phyloP scores from a whole-genome alignment of 2,888 invertebrate species.

The Conops quadrifasciatus region DNA sequence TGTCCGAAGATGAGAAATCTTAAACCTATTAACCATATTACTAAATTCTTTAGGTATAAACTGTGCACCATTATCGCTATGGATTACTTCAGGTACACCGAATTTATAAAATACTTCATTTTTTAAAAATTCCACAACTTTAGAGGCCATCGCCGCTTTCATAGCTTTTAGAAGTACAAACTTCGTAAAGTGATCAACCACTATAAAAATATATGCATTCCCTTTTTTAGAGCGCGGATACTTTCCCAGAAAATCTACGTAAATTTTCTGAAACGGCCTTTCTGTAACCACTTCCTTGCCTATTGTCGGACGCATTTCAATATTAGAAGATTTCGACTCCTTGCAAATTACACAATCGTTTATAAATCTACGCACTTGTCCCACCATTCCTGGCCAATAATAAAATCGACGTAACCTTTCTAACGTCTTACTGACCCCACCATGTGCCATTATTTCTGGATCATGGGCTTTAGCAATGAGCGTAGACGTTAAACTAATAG shows the following conservation, averaged over 20 bases:
- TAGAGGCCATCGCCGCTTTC: no score
- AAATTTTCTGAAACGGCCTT: not conserved
- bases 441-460: conserved; percentile 10
- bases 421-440: conserved; percentile 21
- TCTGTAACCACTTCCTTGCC: not conserved
- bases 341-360: not conserved
- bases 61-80: no score
- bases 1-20: not conserved
- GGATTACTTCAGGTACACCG: no score
- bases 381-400: conserved; percentile 5
- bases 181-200: not conserved
- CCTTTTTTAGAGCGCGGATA: not conserved
- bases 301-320: not conserved
- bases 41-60: not conserved
- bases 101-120: no score
- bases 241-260: conserved; percentile 1
- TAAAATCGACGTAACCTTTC: conserved; percentile 22
- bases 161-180: no score
- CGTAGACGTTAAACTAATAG: not conserved
- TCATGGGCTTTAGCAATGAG: conserved; percentile 29
- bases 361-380: not conserved
- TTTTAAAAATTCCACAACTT: no score
- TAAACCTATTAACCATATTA: not conserved
- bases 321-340: conserved; percentile 16
- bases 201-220: no score